Evolutionary conservation across 2,113 vertebrate species (phyloP).

Genomic region (Propithecus coquereli): DNA sequence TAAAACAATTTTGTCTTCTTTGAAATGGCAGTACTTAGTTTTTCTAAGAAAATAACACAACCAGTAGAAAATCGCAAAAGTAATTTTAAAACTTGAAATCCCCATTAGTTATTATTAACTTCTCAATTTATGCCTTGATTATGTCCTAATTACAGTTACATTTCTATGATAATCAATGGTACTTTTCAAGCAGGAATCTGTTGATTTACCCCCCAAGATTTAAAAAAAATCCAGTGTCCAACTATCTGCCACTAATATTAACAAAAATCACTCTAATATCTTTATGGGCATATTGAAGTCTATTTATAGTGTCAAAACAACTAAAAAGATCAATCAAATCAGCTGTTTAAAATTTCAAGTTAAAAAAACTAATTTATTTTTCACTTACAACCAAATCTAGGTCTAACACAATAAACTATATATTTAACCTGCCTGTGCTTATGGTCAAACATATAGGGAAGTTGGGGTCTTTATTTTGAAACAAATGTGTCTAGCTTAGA

Average conservation of each 20-base stretch:
- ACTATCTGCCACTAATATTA: neutral
- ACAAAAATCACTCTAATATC: neutral
- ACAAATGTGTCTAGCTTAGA: neutral
- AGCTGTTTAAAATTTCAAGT: neutral
- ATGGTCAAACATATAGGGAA: neutral
- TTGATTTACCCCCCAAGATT: neutral
- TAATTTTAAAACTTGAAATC: neutral
- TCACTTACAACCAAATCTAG: neutral
- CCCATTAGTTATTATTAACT: neutral
- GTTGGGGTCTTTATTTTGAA: conserved; percentile 33
- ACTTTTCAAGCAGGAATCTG: conserved; percentile 21
- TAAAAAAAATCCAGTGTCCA: neutral
- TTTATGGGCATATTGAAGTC: neutral
- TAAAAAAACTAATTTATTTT: neutral
- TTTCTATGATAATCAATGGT: neutral
- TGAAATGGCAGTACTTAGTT: neutral
- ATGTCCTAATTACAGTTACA: neutral
- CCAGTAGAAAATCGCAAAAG: neutral
- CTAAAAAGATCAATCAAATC: neutral
- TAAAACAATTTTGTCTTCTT: conserved; percentile 31
- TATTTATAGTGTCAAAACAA: neutral
- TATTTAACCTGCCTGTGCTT: neutral
- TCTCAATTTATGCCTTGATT: neutral
- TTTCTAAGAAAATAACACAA: neutral
- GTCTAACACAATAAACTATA: neutral